These are phyloP conservation scores for Nothocercus julius DNA, from an alignment of 2,113 vertebrate species.

Conservation along the genomic window DNA sequence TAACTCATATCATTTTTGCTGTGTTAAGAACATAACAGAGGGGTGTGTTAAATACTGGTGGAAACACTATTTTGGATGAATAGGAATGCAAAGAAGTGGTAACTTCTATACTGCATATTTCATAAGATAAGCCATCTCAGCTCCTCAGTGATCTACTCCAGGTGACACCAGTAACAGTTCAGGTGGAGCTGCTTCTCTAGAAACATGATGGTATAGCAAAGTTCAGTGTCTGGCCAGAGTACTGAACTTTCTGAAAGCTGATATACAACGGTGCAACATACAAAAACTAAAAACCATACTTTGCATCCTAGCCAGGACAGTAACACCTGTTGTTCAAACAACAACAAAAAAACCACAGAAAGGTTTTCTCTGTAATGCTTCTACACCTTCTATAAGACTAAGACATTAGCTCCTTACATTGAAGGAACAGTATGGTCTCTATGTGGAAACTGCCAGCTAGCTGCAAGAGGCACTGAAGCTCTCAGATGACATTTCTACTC, in stretches of 20 bases:
- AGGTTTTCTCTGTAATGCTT: background rate
- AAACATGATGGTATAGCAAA: background rate
- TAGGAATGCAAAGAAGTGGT: background rate
- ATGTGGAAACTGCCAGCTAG: background rate
- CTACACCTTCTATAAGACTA: background rate
- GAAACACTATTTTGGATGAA: background rate
- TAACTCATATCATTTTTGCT: background rate
- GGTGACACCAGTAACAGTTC: background rate
- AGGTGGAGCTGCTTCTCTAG: background rate
- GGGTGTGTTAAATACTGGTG: background rate
- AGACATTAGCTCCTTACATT: background rate
- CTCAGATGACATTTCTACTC: background rate
- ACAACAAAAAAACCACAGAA: background rate
- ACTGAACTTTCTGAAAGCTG: background rate
- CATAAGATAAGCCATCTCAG: background rate
- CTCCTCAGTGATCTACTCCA: background rate
- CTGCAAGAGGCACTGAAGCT: background rate
- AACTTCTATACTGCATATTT: background rate
- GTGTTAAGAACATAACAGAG: background rate
- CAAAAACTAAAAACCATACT: background rate
- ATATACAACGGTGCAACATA: fast-evolving
- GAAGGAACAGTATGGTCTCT: background rate
- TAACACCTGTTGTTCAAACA: background rate
- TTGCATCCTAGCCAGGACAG: background rate
- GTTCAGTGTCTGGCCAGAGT: background rate